phyloP scores from a whole-genome alignment of 2,888 invertebrate genomes.

The Leptarthrus brevirostris region DNA sequence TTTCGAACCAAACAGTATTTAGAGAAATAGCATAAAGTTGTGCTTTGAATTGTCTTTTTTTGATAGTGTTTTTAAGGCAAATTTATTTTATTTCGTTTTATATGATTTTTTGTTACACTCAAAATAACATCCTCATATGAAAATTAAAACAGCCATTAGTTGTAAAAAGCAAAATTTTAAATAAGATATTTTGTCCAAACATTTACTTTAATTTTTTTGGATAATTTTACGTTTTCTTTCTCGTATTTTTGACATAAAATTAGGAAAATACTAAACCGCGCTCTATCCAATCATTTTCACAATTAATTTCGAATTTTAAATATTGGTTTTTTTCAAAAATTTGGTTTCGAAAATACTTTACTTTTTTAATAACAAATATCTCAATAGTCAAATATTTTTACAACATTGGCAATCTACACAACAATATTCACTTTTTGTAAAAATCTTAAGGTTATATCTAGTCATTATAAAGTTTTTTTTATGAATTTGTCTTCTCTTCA shows the following conservation, averaged over 20 bases:
- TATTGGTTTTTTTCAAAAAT: slow-evolving; percentile 27
- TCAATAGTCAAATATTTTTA: slow-evolving; percentile 43
- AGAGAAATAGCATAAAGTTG: no score
- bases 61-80: no score
- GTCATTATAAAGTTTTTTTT: not conserved
- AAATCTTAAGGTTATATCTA: slow-evolving; percentile 20
- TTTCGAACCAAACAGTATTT: no score
- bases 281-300: slow-evolving; percentile 50
- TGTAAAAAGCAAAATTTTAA: no score
- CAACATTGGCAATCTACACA: slow-evolving; percentile 55
- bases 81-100: no score
- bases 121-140: no score
- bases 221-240: slow-evolving; percentile 34
- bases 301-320: slow-evolving; percentile 34
- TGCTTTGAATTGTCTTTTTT: no score
- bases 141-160: no score
- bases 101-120: no score
- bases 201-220: slow-evolving; percentile 17
- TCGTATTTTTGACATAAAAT: slow-evolving; percentile 47
- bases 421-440: slow-evolving; percentile 55
- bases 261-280: slow-evolving; percentile 57
- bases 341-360: slow-evolving; percentile 26
- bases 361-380: slow-evolving; percentile 19
- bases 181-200: not conserved
- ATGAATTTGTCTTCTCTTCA: not conserved